Evolutionary conservation across 2,888 invertebrate species (phyloP).

Genomic region (Idaea aversata): DNA sequence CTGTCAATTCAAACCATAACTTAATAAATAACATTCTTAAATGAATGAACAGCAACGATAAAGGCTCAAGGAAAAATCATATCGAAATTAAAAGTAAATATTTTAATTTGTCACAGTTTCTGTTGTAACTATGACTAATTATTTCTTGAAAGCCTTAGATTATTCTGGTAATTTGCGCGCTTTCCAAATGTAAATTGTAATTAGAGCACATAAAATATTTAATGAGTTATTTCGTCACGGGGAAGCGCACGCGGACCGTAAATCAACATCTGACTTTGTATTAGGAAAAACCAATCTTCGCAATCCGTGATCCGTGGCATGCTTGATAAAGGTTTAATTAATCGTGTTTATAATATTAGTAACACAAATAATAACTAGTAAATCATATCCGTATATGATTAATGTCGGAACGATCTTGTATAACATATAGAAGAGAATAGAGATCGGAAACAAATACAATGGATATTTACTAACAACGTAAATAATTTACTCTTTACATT

Average conservation of each 20-base stretch:
- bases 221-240: conserved; percentile 7
- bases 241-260: conserved; percentile 7
- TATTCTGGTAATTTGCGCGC: neutral
- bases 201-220: conserved; percentile 4
- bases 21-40: neutral
- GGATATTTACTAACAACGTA: neutral
- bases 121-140: neutral
- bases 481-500: neutral
- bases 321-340: neutral
- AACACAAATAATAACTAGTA: neutral
- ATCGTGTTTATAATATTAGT: neutral
- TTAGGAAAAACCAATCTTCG: conserved; percentile 28
- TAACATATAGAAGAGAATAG: neutral
- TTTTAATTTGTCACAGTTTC: neutral
- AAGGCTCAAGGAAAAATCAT: neutral
- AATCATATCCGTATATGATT: neutral
- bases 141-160: neutral
- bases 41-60: neutral
- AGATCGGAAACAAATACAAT: neutral
- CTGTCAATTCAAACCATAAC: neutral
- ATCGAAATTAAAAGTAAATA: neutral
- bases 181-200: neutral
- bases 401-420: neutral
- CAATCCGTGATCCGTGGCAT: conserved; percentile 19
- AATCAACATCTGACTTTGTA: conserved; percentile 15